These are phyloP conservation scores for Iselma pallidipennis DNA, from an alignment of 2,888 invertebrate genomes.

Conservation along the genomic window DNA sequence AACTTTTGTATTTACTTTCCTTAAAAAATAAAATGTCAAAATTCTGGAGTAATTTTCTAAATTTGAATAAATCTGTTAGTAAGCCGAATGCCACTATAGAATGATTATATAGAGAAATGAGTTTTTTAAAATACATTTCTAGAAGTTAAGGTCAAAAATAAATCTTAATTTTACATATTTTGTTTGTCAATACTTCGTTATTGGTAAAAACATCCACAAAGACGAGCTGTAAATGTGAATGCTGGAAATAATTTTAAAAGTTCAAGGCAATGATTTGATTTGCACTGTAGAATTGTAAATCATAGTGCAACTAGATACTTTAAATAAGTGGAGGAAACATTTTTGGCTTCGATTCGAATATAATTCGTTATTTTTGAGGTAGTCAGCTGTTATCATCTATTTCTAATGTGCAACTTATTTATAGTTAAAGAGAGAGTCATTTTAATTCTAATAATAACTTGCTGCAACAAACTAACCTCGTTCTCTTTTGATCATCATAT, in stretches of 20 bases:
- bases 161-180: too few species aligned
- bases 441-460: constrained; percentile 28
- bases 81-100: background rate
- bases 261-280: background rate
- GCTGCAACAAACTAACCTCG: constrained; percentile 30
- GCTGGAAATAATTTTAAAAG: background rate
- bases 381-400: constrained; percentile 43
- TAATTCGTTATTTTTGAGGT: constrained; percentile 29
- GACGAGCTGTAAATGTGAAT: background rate
- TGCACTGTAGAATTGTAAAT: background rate
- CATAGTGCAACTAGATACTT: background rate
- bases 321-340: background rate
- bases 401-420: constrained; percentile 26
- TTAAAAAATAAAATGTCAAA: too few species aligned
- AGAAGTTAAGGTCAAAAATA: too few species aligned
- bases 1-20: too few species aligned
- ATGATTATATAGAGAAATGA: background rate
- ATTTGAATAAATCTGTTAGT: background rate
- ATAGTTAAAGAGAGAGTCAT: constrained; percentile 31
- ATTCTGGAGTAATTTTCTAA: too few species aligned
- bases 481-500: constrained; percentile 16
- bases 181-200: too few species aligned
- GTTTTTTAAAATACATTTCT: too few species aligned
- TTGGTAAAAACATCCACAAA: too few species aligned
- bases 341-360: constrained; percentile 16